A percentile compares a stretch with the other conserved stretches of the same genome.
Evolutionary conservation across 35 echinoderm and acorn worm species (phyloP).

Genomic region (Chiridota heheva): DNA sequence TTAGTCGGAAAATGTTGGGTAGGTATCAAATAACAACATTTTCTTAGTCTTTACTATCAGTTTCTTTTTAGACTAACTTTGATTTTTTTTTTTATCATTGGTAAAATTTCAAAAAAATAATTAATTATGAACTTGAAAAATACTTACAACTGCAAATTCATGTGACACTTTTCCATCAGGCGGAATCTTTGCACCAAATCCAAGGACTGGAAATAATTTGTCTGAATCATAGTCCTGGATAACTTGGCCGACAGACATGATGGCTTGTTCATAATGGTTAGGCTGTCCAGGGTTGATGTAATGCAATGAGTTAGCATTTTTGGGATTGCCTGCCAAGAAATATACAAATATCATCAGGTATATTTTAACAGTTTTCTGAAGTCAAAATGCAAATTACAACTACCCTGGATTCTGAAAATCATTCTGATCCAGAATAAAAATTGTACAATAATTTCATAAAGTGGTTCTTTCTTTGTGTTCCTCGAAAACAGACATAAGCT

Average conservation of each 20-base stretch:
- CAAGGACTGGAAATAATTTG: constrained; percentile 92
- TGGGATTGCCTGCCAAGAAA: constrained; percentile 68
- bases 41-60: too few relatives aligned
- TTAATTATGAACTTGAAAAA: too few relatives aligned
- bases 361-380: not conserved
- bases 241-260: constrained; percentile 79
- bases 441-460: not conserved
- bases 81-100: too few relatives aligned
- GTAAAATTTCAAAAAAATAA: too few relatives aligned
- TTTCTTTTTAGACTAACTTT: too few relatives aligned
- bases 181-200: constrained; percentile 92
- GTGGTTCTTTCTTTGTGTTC: not conserved
- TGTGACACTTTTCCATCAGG: constrained; percentile 79
- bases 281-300: constrained; percentile 91
- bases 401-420: not conserved
- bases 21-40: too few relatives aligned
- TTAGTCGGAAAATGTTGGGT: too few relatives aligned
- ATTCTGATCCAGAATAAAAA: not conserved
- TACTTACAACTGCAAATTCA: constrained; percentile 96
- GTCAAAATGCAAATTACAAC: not conserved
- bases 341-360: not conserved
- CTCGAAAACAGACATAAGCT: not conserved
- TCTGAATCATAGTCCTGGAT: constrained; percentile 94
- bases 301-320: constrained; percentile 81
- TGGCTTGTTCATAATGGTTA: constrained; percentile 91